A percentile compares a stretch with the other conserved stretches of the same genome.
phyloP scores from a whole-genome alignment of 2,113 vertebrate genomes.

The Bufo bufo region DNA sequence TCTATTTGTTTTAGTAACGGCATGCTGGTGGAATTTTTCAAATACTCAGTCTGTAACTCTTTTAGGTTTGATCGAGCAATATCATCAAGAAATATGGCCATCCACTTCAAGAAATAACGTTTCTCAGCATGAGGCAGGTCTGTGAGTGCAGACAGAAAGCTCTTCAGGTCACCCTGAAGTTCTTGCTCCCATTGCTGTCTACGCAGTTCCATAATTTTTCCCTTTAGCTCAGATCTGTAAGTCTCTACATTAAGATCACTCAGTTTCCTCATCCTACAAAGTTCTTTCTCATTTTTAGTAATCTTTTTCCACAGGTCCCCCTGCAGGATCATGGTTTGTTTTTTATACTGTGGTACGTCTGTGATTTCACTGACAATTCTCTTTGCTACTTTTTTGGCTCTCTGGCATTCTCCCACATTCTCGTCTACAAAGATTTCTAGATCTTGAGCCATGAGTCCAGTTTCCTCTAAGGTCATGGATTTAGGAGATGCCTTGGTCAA shows the following conservation, averaged over 20 bases:
- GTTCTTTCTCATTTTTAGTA: slow-evolving; percentile 60
- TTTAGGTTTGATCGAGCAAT: slow-evolving; percentile 21
- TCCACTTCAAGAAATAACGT: slow-evolving; percentile 66
- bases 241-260: background rate
- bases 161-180: slow-evolving; percentile 56
- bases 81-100: slow-evolving; percentile 63
- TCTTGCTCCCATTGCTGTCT: slow-evolving; percentile 59
- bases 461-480: slow-evolving; percentile 62
- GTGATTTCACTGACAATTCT: slow-evolving; percentile 19
- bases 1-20: slow-evolving; percentile 30
- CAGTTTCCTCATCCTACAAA: slow-evolving; percentile 50
- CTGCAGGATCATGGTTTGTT: slow-evolving; percentile 62
- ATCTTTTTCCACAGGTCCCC: slow-evolving; percentile 60
- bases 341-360: slow-evolving; percentile 52
- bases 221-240: slow-evolving; percentile 54
- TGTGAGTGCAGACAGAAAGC: slow-evolving; percentile 60
- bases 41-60: slow-evolving; percentile 46
- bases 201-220: slow-evolving; percentile 57
- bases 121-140: slow-evolving; percentile 58
- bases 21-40: slow-evolving; percentile 26
- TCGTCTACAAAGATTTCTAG: slow-evolving; percentile 62
- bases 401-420: slow-evolving; percentile 61
- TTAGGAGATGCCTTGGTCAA: slow-evolving; percentile 55
- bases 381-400: background rate
- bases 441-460: slow-evolving; percentile 43